Evolutionary conservation across 2,113 vertebrate genomes (phyloP).

Genomic region (Hystrix cristata): DNA sequence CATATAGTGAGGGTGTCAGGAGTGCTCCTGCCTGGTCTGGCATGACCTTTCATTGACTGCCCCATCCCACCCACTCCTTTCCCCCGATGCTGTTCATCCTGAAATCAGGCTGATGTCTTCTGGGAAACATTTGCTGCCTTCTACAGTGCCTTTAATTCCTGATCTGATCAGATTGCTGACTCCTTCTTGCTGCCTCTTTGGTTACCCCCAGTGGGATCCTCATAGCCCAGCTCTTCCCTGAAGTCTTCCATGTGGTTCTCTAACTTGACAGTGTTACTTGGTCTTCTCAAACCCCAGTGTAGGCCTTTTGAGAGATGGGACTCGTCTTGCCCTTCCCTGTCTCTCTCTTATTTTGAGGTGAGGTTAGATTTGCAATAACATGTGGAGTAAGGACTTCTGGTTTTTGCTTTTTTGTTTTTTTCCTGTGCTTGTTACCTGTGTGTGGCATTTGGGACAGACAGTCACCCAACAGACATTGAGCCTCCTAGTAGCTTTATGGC

Average conservation of each 20-base stretch:
- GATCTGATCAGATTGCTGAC: not conserved
- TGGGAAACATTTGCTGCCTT: not conserved
- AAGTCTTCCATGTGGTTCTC: not conserved
- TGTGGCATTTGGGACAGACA: not conserved
- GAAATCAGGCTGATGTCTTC: not conserved
- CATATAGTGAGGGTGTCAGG: not conserved
- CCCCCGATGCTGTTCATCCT: not conserved
- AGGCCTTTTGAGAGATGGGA: not conserved
- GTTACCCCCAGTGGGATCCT: not conserved
- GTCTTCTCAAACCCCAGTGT: not conserved
- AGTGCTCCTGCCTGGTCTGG: not conserved
- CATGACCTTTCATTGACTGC: not conserved
- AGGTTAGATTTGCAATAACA: not conserved
- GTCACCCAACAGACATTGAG: not conserved
- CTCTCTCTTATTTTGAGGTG: not conserved
- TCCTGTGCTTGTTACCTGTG: not conserved
- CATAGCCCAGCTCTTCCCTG: not conserved
- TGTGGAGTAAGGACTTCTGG: conserved; percentile 5
- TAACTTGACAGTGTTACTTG: not conserved
- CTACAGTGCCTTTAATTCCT: not conserved
- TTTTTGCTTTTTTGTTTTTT: not conserved
- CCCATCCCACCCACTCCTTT: not conserved
- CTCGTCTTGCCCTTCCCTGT: not conserved
- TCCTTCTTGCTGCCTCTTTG: not conserved
- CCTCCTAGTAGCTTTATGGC: not conserved